phyloP scores from a whole-genome alignment of 2,113 vertebrate species.

The Eonycteris spelaea region DNA sequence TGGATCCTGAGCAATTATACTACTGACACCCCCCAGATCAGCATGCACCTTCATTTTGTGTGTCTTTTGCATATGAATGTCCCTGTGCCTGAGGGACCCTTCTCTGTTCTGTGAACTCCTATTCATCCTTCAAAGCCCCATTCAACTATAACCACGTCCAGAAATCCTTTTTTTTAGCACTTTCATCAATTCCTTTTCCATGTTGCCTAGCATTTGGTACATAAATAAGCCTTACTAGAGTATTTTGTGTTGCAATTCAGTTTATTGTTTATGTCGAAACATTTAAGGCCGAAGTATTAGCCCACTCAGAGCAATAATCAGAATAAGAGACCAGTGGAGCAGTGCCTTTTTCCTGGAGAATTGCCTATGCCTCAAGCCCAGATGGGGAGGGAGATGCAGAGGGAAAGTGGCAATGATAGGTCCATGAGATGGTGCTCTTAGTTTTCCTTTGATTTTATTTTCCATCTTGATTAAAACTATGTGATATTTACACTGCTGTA shows the following conservation, averaged over 20 bases:
- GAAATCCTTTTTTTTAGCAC: neutral
- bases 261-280: neutral
- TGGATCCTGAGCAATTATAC: neutral
- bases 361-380: neutral
- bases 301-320: neutral
- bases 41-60: neutral
- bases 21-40: too few relatives aligned
- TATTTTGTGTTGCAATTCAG: neutral
- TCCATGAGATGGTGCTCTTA: neutral
- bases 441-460: neutral
- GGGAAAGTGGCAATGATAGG: neutral
- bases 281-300: neutral
- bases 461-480: slow-evolving; percentile 17
- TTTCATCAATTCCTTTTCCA: neutral
- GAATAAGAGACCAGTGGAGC: neutral
- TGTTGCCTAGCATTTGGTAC: neutral
- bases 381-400: neutral
- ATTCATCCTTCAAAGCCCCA: slow-evolving; percentile 1
- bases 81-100: neutral
- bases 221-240: neutral
- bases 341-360: neutral
- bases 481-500: neutral
- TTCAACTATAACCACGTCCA: neutral
- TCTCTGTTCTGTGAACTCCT: neutral
- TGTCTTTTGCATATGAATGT: neutral